Evolutionary conservation across 2,888 invertebrate genomes (phyloP), one percentile per base, ranked within the genome.

Genomic region (Meteorus cinctellus): DNA sequence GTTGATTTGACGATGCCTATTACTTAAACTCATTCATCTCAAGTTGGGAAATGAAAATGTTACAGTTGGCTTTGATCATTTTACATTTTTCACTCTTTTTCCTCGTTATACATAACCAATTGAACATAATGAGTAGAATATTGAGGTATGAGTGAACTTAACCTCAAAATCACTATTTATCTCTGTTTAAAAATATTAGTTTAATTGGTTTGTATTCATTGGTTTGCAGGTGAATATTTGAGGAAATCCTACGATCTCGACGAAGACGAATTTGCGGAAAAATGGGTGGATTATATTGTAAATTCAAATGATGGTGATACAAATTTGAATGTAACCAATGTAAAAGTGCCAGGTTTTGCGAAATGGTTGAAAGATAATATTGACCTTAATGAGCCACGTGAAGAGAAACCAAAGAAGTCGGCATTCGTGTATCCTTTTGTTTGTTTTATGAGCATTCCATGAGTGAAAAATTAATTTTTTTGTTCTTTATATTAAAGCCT

Each of bases 281-380:
- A 82, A 69, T 89, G 89, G 89, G 68, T 89, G 19, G 86, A 84
- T 16, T 89, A 84, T 75, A 83, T 84, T 60, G 77, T 85, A 0
- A 72, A 24, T 27, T 27, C 19, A 3, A n/a, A 45, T 1, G 69
- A 66, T 5, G 45, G 60, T 5, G 55, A 55, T 29, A 34, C 34
- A 66, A 51, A 66, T 55, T n/a, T 55, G 2, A 51, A 66, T 24
- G 67, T 69, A 19, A 69, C 63, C 10, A 55, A 36, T 1, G 36
- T 60, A 48, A 60, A 45, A 72, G 45, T 72, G 8, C 45, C 36
- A 29, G 72, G 27, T 19, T 72, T 72, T 36, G 72, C 63, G 24
- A n/a, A 31, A 29, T 72, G 72, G 72, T 45, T 41, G 8, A 80
- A 77, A 70, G 76, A 75, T 19, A 80, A 80, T 62, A 76, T 71